These are phyloP conservation scores for Teleogryllus occipitalis DNA, from an alignment of 1,140 invertebrate genomes.

Conservation along the genomic window DNA sequence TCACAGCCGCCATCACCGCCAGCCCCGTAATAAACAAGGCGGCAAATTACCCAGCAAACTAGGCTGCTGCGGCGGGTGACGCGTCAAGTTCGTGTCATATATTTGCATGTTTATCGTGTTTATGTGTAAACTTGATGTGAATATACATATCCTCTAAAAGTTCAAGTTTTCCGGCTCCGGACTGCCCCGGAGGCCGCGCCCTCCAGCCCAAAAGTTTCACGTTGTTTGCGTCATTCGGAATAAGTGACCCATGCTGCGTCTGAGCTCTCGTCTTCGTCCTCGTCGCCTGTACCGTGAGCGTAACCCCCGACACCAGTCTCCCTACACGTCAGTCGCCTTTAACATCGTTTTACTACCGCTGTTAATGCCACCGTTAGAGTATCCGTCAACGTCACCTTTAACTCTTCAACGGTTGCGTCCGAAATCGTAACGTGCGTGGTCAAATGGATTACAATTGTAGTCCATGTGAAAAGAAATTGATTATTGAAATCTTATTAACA, in stretches of 20 bases:
- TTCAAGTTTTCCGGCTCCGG: neutral
- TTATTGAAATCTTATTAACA: too few relatives aligned
- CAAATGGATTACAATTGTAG: too few relatives aligned
- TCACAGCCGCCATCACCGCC: neutral
- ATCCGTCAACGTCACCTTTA: too few relatives aligned
- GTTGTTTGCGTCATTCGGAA: neutral
- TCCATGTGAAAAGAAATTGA: too few relatives aligned
- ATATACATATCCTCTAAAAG: neutral
- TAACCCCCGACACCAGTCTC: too few relatives aligned
- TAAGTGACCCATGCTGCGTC: neutral
- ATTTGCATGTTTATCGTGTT: constrained; percentile 5
- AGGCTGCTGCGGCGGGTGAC: neutral
- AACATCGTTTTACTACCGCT: too few relatives aligned
- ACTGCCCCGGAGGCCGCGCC: too few relatives aligned
- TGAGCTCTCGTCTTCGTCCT: neutral
- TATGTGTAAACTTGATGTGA: neutral
- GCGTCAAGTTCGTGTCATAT: neutral
- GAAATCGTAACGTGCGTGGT: too few relatives aligned
- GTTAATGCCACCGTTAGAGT: too few relatives aligned
- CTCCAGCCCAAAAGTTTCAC: neutral
- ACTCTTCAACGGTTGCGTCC: too few relatives aligned
- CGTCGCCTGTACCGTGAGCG: too few relatives aligned
- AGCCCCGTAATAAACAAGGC: neutral
- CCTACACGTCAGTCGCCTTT: too few relatives aligned
- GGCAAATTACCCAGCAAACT: neutral